Percentiles rank a stretch among this genome's conserved stretches.
phyloP scores from a whole-genome alignment of 2,113 vertebrate species.

The Misgurnus anguillicaudatus region DNA sequence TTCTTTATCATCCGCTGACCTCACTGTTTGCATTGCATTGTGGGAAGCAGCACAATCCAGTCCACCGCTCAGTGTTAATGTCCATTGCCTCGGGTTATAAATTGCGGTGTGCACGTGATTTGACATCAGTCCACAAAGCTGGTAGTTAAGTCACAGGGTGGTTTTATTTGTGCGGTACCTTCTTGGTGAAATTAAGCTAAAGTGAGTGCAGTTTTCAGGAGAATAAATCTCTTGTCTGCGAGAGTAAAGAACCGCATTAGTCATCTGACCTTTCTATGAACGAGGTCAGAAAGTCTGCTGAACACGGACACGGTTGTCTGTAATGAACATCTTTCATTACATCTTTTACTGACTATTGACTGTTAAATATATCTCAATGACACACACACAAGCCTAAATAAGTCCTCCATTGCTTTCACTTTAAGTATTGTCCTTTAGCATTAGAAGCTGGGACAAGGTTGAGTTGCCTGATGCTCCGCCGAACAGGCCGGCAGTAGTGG shows the following conservation, averaged over 20 bases:
- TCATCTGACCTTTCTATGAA: conserved; percentile 33
- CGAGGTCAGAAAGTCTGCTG: conserved; percentile 2
- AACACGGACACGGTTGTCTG: not conserved
- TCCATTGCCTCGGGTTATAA: conserved; percentile 28
- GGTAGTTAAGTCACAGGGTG: conserved; percentile 16
- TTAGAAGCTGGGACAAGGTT: conserved; percentile 19
- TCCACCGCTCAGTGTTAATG: conserved; percentile 5
- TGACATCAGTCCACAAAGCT: conserved; percentile 19
- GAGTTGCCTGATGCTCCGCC: conserved; percentile 64
- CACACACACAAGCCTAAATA: conserved; percentile 5
- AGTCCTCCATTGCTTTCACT: conserved; percentile 30
- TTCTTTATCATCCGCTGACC: not conserved
- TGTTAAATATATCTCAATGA: conserved; percentile 21
- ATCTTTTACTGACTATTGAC: not conserved
- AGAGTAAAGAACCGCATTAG: conserved; percentile 12
- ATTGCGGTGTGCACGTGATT: not conserved
- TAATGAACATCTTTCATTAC: conserved; percentile 1
- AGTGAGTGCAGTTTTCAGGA: conserved; percentile 32
- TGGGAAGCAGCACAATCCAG: not conserved
- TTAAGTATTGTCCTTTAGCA: conserved; percentile 24
- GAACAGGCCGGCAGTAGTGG: conserved; percentile 65
- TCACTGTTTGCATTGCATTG: conserved; percentile 11
- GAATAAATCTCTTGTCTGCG: conserved; percentile 29
- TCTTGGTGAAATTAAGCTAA: conserved; percentile 25
- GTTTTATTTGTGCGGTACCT: conserved; percentile 35